Conservation (phyloP, 2,797 vertebrate species). For the Mionectes olivaceus region DNA sequence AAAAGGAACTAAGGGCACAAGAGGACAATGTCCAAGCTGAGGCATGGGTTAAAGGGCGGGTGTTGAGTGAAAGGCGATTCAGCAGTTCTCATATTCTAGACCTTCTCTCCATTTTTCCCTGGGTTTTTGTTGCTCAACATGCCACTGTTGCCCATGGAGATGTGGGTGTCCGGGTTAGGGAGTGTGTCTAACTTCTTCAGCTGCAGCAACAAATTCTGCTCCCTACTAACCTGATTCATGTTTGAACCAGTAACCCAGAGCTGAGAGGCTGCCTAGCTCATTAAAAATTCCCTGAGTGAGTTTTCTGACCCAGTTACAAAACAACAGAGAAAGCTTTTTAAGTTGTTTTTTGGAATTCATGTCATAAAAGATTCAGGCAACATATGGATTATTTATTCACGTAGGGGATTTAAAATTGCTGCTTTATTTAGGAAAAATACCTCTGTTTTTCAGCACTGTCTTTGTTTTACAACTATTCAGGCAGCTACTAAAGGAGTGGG, state of each 20-base stretch:
- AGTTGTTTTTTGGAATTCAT: slow-evolving; percentile 15
- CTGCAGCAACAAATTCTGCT: not conserved
- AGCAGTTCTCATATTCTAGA: not conserved
- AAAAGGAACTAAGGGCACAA: not conserved
- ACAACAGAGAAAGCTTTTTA: slow-evolving; percentile 59
- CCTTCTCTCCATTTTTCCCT: not conserved
- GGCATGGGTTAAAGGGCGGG: not conserved
- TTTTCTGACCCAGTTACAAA: slow-evolving; percentile 60
- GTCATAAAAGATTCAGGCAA: slow-evolving; percentile 66
- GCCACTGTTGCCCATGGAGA: not conserved
- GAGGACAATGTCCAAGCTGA: not conserved
- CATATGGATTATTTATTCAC: slow-evolving; percentile 63
- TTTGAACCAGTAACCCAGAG: slow-evolving; percentile 63
- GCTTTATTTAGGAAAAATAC: slow-evolving; percentile 4
- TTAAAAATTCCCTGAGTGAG: slow-evolving; percentile 52
- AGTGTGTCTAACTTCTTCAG: not conserved
- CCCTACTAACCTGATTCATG: slow-evolving; percentile 30
- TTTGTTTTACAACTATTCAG: not conserved
- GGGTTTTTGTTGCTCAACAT: not conserved
- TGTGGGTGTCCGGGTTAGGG: not conserved
- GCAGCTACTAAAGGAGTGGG: not conserved
- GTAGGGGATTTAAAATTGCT: not conserved
- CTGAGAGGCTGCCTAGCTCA: slow-evolving; percentile 15
- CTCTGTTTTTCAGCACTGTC: not conserved
- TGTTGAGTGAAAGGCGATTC: not conserved